A percentile compares a stretch with the other conserved stretches of the same genome.
phyloP scores from a whole-genome alignment of 2,888 invertebrate genomes.

The Camponotus fellah region DNA sequence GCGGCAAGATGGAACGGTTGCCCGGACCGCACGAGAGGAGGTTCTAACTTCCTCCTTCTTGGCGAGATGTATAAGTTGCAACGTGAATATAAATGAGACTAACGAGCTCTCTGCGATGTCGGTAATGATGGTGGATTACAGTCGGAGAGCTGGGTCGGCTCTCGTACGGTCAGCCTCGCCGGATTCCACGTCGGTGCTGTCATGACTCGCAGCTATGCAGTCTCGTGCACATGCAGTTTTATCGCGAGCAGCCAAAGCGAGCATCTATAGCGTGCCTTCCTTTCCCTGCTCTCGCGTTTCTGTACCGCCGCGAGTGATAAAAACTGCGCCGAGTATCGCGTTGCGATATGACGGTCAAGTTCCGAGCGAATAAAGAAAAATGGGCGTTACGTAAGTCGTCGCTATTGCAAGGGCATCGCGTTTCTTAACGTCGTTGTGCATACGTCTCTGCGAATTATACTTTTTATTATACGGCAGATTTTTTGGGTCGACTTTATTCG shows the following conservation, averaged over 20 bases:
- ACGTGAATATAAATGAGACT: conserved; percentile 85
- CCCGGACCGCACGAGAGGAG: conserved; percentile 62
- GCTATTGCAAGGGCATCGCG: background rate
- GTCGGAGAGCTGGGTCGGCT: conserved; percentile 70
- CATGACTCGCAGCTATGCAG: conserved; percentile 67
- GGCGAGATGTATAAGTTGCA: conserved; percentile 70
- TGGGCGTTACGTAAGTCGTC: conserved; percentile 1
- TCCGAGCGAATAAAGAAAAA: conserved; percentile 5
- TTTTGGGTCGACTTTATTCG: background rate
- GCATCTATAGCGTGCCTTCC: conserved; percentile 15
- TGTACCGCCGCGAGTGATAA: conserved; percentile 22
- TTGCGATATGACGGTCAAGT: conserved; percentile 18
- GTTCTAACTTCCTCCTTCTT: conserved; percentile 70
- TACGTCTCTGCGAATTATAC: background rate
- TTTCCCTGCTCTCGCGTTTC: background rate
- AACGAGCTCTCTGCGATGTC: conserved; percentile 85
- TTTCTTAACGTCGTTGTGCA: background rate
- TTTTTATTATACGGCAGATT: background rate
- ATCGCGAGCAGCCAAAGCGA: conserved; percentile 31
- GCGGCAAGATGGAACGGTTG: conserved; percentile 39
- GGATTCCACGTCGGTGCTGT: conserved; percentile 80
- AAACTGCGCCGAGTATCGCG: background rate
- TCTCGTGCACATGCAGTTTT: conserved; percentile 30
- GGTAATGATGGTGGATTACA: conserved; percentile 85
- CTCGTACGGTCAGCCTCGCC: conserved; percentile 76